A percentile compares a stretch with the other conserved stretches of the same genome.
Evolutionary conservation across 1,140 invertebrate species (phyloP).

Genomic region (Papilio xuthus): DNA sequence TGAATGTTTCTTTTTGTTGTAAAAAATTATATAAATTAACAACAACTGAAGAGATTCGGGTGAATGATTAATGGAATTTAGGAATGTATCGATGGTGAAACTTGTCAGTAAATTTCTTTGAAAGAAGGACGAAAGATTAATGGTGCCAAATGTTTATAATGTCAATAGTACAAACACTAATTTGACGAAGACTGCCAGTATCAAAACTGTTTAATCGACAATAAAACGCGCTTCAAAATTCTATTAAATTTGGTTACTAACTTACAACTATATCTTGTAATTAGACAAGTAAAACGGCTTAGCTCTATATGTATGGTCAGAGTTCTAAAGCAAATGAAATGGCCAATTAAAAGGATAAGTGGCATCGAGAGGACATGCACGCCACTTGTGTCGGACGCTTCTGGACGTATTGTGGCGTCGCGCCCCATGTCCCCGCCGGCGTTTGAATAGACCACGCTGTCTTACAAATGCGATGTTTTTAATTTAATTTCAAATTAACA

Average conservation of each 20-base stretch:
- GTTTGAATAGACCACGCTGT: slow-evolving; percentile 31
- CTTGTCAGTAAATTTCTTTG: too few relatives aligned
- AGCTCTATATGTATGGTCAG: background rate
- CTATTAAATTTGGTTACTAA: background rate
- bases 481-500: slow-evolving; percentile 30
- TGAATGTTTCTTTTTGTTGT: background rate
- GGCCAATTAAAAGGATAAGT: slow-evolving; percentile 43
- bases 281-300: background rate
- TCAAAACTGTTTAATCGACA: background rate
- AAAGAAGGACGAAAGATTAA: too few relatives aligned
- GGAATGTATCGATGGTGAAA: too few relatives aligned
- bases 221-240: background rate
- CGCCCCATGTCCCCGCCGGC: slow-evolving; percentile 34
- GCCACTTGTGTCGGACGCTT: slow-evolving; percentile 32
- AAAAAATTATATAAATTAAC: background rate
- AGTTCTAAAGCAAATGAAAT: slow-evolving; percentile 40
- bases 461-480: slow-evolving; percentile 10
- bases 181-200: background rate
- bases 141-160: background rate
- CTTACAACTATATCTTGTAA: background rate
- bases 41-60: background rate
- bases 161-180: background rate
- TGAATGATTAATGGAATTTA: background rate
- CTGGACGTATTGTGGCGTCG: slow-evolving; percentile 43
- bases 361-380: slow-evolving; percentile 30